These are phyloP conservation scores for Microctonus aethiopoides DNA, from an alignment of 2,888 invertebrate species.

Conservation along the genomic window DNA sequence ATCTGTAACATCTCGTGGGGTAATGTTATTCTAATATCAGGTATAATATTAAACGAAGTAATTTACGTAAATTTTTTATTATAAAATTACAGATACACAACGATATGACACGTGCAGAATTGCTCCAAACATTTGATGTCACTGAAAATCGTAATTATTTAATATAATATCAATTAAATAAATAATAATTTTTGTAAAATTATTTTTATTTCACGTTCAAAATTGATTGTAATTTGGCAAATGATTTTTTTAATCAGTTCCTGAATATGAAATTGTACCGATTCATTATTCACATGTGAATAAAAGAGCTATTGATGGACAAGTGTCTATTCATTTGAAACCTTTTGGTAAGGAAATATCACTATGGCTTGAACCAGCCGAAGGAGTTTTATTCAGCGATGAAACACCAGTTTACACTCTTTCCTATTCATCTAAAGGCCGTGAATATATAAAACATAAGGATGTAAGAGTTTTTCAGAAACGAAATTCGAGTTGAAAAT, in stretches of 20 bases:
- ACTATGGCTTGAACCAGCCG: constrained; percentile 35
- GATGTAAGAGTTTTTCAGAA: too few species aligned
- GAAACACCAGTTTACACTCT: constrained; percentile 25
- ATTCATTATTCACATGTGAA: constrained; percentile 5
- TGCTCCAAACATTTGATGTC: neutral
- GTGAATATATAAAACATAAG: too few species aligned
- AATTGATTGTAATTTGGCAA: neutral
- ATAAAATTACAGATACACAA: neutral
- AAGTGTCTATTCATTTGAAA: constrained; percentile 7
- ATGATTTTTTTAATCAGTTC: constrained; percentile 2
- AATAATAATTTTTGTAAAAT: neutral
- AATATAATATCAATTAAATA: too few species aligned
- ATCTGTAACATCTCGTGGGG: neutral
- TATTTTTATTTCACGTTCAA: neutral
- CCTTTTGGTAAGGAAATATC: constrained; percentile 28
- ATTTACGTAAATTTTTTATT: neutral
- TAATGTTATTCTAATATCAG: neutral
- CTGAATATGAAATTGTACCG: constrained; percentile 27
- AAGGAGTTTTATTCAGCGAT: constrained; percentile 14
- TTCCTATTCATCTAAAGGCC: neutral
- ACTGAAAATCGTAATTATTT: neutral
- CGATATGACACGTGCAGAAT: neutral
- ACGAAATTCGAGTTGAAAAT: too few species aligned
- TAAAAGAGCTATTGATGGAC: constrained; percentile 12
- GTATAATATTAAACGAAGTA: neutral